Evolutionary conservation across 2,113 vertebrate species (phyloP).

Genomic region (Ceuthmochares aereus): DNA sequence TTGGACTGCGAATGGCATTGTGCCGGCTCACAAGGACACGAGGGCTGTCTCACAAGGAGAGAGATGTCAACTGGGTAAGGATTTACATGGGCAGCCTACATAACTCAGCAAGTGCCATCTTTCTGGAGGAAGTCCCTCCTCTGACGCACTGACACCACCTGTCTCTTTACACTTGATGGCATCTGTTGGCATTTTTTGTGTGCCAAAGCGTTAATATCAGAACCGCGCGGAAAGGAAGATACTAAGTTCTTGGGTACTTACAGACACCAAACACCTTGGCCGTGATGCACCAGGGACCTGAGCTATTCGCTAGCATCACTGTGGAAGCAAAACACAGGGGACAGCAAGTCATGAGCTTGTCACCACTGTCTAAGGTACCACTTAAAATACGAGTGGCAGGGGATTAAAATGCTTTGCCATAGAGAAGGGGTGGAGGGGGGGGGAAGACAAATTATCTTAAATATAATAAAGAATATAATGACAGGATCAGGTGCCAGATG

Average conservation of each 20-base stretch:
- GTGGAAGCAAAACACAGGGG: neutral
- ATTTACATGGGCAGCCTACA: slow-evolving; percentile 68
- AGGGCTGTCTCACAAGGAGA: slow-evolving; percentile 47
- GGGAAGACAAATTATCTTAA: neutral
- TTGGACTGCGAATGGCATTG: neutral
- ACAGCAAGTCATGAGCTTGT: neutral
- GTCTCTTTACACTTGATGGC: slow-evolving; percentile 72
- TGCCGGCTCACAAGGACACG: slow-evolving; percentile 36
- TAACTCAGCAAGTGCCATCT: slow-evolving; percentile 58
- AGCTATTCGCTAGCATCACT: neutral
- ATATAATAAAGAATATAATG: neutral
- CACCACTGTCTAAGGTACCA: neutral
- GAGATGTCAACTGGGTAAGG: slow-evolving; percentile 35
- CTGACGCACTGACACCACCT: slow-evolving; percentile 75
- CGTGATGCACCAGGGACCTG: neutral
- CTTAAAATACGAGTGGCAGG: neutral
- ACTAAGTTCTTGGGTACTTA: neutral
- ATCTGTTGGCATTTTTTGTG: slow-evolving; percentile 75
- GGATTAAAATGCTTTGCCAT: neutral
- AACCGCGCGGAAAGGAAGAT: slow-evolving; percentile 24
- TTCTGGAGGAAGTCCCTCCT: slow-evolving; percentile 76
- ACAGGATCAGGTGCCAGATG: slow-evolving; percentile 36
- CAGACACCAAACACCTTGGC: slow-evolving; percentile 8
- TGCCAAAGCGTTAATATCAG: slow-evolving; percentile 72
- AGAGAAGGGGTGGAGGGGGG: neutral